Base-by-base conservation (phyloP, 2,113 vertebrate genomes). In the Barbus barbus region DNA sequence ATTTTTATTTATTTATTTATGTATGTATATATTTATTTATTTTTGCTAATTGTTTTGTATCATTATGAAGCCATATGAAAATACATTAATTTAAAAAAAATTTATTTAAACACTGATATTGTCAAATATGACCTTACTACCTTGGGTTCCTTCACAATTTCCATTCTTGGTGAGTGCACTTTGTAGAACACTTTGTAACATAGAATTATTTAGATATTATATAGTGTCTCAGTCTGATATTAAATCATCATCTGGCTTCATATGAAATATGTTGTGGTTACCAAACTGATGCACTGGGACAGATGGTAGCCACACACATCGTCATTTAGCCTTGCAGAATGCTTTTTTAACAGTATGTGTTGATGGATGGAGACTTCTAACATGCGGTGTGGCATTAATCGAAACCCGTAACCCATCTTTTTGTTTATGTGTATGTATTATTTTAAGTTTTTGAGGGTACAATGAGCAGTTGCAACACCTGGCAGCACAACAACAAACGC, bases 281-380 rank as follows among this genome's bases (percentile, higher is more conserved):
- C n/a, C 58, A 79, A 44, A 53, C 38, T 51, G 20, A 5, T 63
- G 26, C 46, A 31, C n/a, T 38, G 11, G 20, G 60, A 71, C 51
- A 71, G 76, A 53, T 58, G 46, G 83, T 85, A 26, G n/a, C n/a
- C 76, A 79, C 22, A 84, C 20, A n/a, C 13, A 13, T 58, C 22
- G 22, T 60, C 71, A 9, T 82, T 75, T 20, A 22, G 12, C 73
- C 13, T 78, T 60, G 38, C 38, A 69, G 65, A 69, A 69, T 69
- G 65, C 63, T 69, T 58, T 38, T 33, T 53, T 75, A 48, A 56
- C 38, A 46, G 56, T 58, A 38, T 53, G 9, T 78, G 74, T 73
- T 82, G 38, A 36, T 87, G 86, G 83, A 85, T 83, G 67, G 65
- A 85, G 12, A 83, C 46, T 72, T 87, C 56, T 72, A 51, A 58